Percentiles rank a stretch among this genome's conserved stretches.
These are phyloP conservation scores for Ondatra zibethicus DNA, from an alignment of 2,113 vertebrate species.

Conservation along the genomic window DNA sequence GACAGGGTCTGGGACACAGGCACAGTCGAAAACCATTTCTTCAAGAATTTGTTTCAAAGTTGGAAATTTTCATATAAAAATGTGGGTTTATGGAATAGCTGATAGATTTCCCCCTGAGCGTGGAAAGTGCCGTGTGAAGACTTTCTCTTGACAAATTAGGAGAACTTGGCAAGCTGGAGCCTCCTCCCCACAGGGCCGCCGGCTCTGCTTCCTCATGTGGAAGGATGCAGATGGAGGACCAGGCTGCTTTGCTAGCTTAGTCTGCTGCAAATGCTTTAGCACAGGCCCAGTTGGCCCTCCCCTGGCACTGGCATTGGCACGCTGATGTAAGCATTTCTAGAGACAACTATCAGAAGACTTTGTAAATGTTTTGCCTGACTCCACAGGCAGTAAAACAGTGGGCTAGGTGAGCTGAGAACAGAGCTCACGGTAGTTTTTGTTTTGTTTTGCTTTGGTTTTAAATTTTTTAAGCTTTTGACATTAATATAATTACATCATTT, in stretches of 20 bases:
- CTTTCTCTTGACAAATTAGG: background rate
- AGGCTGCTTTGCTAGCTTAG: background rate
- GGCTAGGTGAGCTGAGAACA: background rate
- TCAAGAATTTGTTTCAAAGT: slow-evolving; percentile 4
- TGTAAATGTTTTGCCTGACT: background rate
- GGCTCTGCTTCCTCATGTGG: background rate
- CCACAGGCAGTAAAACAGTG: background rate
- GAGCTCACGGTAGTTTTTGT: background rate
- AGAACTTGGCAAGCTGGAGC: background rate
- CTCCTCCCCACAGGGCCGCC: background rate
- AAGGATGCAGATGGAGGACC: background rate
- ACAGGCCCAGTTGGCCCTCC: background rate
- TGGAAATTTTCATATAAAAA: slow-evolving; percentile 1
- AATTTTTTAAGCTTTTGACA: background rate
- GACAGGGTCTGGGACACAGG: background rate
- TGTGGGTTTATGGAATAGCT: background rate
- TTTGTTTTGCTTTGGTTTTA: background rate
- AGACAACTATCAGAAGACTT: background rate
- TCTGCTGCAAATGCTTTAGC: background rate
- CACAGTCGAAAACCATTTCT: background rate
- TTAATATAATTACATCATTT: background rate
- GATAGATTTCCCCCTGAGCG: background rate
- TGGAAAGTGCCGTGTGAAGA: background rate
- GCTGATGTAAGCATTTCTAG: background rate
- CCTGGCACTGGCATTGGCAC: background rate